Conservation (phyloP, 2,113 vertebrate species). For the Vimba vimba region DNA sequence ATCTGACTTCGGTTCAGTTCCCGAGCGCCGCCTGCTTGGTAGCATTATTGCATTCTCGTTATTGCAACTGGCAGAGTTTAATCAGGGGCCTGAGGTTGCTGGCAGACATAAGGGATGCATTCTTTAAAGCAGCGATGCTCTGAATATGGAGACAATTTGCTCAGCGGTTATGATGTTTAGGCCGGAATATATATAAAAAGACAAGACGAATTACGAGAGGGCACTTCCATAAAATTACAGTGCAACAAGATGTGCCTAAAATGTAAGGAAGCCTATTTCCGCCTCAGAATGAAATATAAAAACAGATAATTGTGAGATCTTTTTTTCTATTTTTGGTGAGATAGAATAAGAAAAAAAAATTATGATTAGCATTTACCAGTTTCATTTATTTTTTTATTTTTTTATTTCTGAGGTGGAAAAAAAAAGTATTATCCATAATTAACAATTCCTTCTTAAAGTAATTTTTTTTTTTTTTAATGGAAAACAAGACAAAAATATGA, state of each 20-base stretch:
- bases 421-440: too few species aligned
- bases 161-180: constrained; percentile 70
- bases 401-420: neutral
- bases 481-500: neutral
- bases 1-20: constrained; percentile 48
- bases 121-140: constrained; percentile 70
- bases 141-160: constrained; percentile 72
- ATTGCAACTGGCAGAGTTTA: constrained; percentile 69
- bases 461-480: neutral
- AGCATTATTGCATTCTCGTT: constrained; percentile 64
- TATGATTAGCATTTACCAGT: neutral
- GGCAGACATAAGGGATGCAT: constrained; percentile 69
- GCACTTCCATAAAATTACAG: constrained; percentile 30
- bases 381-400: neutral
- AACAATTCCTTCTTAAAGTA: neutral
- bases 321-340: neutral
- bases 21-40: constrained; percentile 52
- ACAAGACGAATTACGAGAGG: constrained; percentile 45
- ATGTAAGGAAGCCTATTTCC: constrained; percentile 30
- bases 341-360: neutral
- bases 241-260: constrained; percentile 25
- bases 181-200: constrained; percentile 58
- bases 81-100: constrained; percentile 69
- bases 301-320: neutral
- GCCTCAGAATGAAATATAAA: neutral